Base-by-base conservation (phyloP, 1,140 invertebrate genomes). In the Cotesia chilonis region DNA sequence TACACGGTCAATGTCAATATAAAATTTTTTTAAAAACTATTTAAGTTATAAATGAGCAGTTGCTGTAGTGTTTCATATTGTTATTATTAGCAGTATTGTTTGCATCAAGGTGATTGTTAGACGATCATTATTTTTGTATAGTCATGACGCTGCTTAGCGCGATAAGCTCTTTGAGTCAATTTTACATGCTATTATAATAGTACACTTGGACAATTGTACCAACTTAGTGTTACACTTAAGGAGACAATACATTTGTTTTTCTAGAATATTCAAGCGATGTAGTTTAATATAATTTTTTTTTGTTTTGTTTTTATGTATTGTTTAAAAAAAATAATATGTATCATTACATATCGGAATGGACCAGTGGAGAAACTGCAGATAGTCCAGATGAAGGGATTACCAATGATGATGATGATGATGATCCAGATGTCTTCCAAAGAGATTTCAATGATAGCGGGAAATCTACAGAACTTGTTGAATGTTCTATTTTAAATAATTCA, bases 81-180 rank as follows among this genome's bases (percentile, higher is more conserved):
- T 20, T 65, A 65, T 65, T 36, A 41, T 47, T 1, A 47, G 41
- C 9, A 47, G 59, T 37, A 41, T 57, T 14, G 63, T 65, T 36
- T 41, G 17, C 38, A 38, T 65, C 63, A 65, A 65, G 63, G 63
- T 38, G 38, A 65, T 36, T 38, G 36, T 65, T 65, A 38, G 63
- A 20, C 63, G 63, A 65, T 12, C 20, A 68, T 52, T 51, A 51
- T 68, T 66, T 66, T 66, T 47, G 14, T 52, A 68, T 9, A 20
- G 41, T 55, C 54, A 51, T 68, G 51, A 68, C 66, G 66, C 12
- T 52, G 17, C 41, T 10, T 47, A 47, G 4, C 4, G 66, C 66
- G 66, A 68, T 68, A 68, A 68, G 65, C 65, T 55, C 28, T 9
- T 68, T 4, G 28, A 12, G n/a, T 6, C 51, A 68, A 68, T 54